These are phyloP conservation scores for Acanthurus lineatus DNA, from an alignment of 2,797 vertebrate genomes.

Conservation along the genomic window DNA sequence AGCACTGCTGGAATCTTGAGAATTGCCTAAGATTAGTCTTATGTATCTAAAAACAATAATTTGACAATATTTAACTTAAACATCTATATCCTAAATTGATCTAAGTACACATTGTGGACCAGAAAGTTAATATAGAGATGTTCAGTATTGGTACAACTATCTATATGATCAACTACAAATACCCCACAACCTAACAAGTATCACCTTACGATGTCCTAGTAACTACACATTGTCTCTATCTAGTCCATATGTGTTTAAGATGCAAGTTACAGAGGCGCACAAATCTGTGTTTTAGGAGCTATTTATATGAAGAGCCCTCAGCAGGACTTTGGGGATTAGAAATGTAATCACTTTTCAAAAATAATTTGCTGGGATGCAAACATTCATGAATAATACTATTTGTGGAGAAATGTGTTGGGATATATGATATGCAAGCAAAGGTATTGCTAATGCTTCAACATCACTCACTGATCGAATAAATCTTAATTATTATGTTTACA, in stretches of 20 bases:
- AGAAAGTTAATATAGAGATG: not conserved
- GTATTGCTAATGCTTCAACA: not conserved
- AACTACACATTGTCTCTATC: not conserved
- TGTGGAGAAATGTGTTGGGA: not conserved
- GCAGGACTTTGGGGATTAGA: not conserved
- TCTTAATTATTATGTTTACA: slow-evolving; percentile 12
- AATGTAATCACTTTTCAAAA: not conserved
- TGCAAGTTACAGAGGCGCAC: not conserved
- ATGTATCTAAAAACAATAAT: not conserved
- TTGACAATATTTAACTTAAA: not conserved
- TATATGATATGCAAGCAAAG: slow-evolving; percentile 18
- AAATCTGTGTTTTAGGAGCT: not conserved
- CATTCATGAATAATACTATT: not conserved
- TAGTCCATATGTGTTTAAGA: not conserved
- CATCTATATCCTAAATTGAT: not conserved
- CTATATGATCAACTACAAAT: not conserved
- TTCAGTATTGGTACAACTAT: not conserved
- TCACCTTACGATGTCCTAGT: not conserved
- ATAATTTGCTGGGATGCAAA: slow-evolving; percentile 3
- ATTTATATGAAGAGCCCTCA: not conserved
- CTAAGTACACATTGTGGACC: not conserved
- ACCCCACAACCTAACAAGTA: not conserved
- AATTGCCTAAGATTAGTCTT: slow-evolving; percentile 11
- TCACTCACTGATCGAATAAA: not conserved
- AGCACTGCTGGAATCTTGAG: not conserved